Conservation (phyloP, 2,888 invertebrate species). For the Leucozona laternaria region DNA sequence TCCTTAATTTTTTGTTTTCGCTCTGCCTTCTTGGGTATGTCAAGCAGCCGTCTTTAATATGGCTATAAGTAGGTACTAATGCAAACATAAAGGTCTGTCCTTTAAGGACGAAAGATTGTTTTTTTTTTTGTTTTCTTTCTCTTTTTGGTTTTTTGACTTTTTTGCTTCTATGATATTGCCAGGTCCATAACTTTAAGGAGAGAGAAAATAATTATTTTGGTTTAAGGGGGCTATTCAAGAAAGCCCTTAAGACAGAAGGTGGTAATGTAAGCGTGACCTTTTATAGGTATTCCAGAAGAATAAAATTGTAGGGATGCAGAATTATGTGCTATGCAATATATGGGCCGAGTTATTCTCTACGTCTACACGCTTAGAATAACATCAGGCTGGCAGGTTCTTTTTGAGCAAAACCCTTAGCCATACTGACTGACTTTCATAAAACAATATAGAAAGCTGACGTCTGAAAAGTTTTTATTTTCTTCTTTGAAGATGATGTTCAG, state of each 20-base stretch:
- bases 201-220: conserved; percentile 27
- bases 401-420: neutral
- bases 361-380: neutral
- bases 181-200: conserved; percentile 26
- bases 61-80: conserved; percentile 64
- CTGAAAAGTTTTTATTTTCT: neutral
- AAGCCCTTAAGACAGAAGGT: conserved; percentile 8
- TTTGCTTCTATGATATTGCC: conserved; percentile 18
- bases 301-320: neutral
- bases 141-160: conserved; percentile 37
- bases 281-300: neutral
- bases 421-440: conserved; percentile 10
- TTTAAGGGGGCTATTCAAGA: conserved; percentile 2
- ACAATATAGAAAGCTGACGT: neutral
- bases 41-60: conserved; percentile 60
- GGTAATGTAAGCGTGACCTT: neutral
- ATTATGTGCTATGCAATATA: neutral
- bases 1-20: conserved; percentile 3
- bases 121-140: neutral
- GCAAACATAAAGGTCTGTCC: conserved; percentile 55
- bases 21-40: conserved; percentile 39
- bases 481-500: neutral
- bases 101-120: conserved; percentile 58
- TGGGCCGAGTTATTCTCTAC: neutral
- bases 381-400: neutral